phyloP scores from a whole-genome alignment of 1,140 invertebrate species.

The Drosophila teissieri region DNA sequence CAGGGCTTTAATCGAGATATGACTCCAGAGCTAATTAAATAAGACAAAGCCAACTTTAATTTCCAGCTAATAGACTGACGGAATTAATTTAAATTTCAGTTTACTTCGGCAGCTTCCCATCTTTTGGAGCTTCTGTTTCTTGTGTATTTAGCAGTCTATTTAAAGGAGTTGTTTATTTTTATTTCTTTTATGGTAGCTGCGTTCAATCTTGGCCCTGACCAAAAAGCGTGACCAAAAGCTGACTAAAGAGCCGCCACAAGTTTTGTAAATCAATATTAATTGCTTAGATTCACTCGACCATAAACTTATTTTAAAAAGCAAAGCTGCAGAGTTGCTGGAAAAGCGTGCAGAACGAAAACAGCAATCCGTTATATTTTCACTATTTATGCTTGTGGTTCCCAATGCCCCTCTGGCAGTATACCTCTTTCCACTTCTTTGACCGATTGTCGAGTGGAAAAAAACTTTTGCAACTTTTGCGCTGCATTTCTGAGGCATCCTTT shows the following conservation, averaged over 20 bases:
- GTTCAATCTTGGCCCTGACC: conserved; percentile 18
- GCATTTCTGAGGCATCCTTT: conserved; percentile 68
- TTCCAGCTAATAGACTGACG: conserved; percentile 10
- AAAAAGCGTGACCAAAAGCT: conserved; percentile 10
- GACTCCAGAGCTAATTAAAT: conserved; percentile 42
- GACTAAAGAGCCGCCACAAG: conserved; percentile 32
- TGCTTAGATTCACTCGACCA: conserved; percentile 45
- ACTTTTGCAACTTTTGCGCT: conserved; percentile 72
- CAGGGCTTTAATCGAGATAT: conserved; percentile 26
- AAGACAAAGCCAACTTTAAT: conserved; percentile 34
- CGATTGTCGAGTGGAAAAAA: conserved; percentile 60
- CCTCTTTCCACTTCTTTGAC: conserved; percentile 38
- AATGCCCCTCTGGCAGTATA: conserved; percentile 11
- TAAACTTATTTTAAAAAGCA: conserved; percentile 51
- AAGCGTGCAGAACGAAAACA: conserved; percentile 42
- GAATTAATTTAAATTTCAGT: conserved; percentile 3
- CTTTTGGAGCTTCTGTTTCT: neutral
- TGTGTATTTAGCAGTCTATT: conserved; percentile 1
- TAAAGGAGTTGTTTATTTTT: conserved; percentile 8
- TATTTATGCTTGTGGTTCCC: conserved; percentile 52
- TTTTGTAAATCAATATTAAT: conserved; percentile 67
- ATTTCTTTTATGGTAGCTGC: conserved; percentile 29
- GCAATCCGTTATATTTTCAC: conserved; percentile 69
- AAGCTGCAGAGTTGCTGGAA: conserved; percentile 4
- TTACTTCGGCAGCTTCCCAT: neutral